These are phyloP conservation scores for Spodoptera littoralis DNA, from an alignment of 2,888 invertebrate genomes.

Conservation along the genomic window DNA sequence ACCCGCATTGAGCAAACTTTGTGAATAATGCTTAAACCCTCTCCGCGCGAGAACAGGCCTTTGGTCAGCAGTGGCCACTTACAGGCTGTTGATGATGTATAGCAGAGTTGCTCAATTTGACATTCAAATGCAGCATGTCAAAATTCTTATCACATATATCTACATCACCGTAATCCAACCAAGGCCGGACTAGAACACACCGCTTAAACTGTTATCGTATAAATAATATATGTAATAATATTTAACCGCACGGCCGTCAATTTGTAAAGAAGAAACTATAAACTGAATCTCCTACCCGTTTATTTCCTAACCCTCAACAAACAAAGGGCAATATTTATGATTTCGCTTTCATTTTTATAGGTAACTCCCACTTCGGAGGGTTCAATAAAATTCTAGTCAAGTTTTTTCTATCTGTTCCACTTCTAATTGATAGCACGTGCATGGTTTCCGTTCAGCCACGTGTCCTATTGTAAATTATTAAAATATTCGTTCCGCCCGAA, in stretches of 20 bases:
- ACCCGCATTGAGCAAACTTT: no score
- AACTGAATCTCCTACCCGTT: slow-evolving; percentile 19
- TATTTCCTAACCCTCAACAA: slow-evolving; percentile 21
- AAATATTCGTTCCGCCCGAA: slow-evolving; percentile 79
- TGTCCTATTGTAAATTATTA: slow-evolving; percentile 81
- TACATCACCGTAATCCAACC: slow-evolving; percentile 17
- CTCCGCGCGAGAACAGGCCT: no score
- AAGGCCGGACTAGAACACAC: slow-evolving; percentile 19
- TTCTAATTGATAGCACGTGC: slow-evolving; percentile 87
- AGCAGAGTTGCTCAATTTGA: slow-evolving; percentile 9
- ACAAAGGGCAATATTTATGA: slow-evolving; percentile 58
- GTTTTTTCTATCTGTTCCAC: slow-evolving; percentile 71
- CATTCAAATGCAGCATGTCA: slow-evolving; percentile 10
- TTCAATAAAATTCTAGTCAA: slow-evolving; percentile 68
- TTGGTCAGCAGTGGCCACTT: no score
- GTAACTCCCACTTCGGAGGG: slow-evolving; percentile 67
- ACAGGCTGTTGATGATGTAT: neutral
- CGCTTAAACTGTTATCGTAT: slow-evolving; percentile 28
- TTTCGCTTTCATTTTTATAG: slow-evolving; percentile 63
- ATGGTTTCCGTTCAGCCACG: slow-evolving; percentile 83
- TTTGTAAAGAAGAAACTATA: slow-evolving; percentile 8
- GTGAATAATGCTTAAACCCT: no score
- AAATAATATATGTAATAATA: slow-evolving; percentile 2
- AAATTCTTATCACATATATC: slow-evolving; percentile 24
- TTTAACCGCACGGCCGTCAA: neutral